phyloP scores from a whole-genome alignment of 2,888 invertebrate genomes.

The Drosophila demipolita region DNA sequence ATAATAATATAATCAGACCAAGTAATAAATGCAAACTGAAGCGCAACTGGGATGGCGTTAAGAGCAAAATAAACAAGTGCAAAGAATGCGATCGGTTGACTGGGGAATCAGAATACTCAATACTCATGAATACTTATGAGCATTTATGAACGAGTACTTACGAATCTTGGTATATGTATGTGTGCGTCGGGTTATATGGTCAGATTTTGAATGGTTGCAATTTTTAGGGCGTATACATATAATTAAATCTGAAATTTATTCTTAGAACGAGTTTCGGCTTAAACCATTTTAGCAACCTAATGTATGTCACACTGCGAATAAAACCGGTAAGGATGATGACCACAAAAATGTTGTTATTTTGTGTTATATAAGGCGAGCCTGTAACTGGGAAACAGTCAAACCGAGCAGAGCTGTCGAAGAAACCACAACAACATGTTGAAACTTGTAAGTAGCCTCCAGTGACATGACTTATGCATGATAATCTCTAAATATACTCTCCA shows the following conservation, averaged over 20 bases:
- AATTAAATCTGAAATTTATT: slow-evolving; percentile 72
- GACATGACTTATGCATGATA: background rate
- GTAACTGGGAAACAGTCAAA: slow-evolving; percentile 45
- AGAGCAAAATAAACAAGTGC: slow-evolving; percentile 60
- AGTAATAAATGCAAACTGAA: slow-evolving; percentile 47
- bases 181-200: slow-evolving; percentile 25
- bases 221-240: slow-evolving; percentile 57
- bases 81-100: slow-evolving; percentile 42
- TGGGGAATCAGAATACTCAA: slow-evolving; percentile 1
- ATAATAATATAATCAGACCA: slow-evolving; percentile 42
- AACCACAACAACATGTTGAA: slow-evolving; percentile 68
- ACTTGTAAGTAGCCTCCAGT: slow-evolving; percentile 63
- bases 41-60: slow-evolving; percentile 59
- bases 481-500: background rate
- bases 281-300: slow-evolving; percentile 40
- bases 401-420: slow-evolving; percentile 30
- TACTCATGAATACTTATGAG: slow-evolving; percentile 31
- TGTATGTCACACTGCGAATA: slow-evolving; percentile 40
- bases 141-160: slow-evolving; percentile 15
- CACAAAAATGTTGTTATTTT: slow-evolving; percentile 34
- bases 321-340: slow-evolving; percentile 69
- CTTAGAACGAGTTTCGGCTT: slow-evolving; percentile 72
- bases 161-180: background rate
- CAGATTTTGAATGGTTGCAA: slow-evolving; percentile 42
- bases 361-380: slow-evolving; percentile 63